phyloP scores from a whole-genome alignment of 2,113 vertebrate genomes.

The Murina feae region DNA sequence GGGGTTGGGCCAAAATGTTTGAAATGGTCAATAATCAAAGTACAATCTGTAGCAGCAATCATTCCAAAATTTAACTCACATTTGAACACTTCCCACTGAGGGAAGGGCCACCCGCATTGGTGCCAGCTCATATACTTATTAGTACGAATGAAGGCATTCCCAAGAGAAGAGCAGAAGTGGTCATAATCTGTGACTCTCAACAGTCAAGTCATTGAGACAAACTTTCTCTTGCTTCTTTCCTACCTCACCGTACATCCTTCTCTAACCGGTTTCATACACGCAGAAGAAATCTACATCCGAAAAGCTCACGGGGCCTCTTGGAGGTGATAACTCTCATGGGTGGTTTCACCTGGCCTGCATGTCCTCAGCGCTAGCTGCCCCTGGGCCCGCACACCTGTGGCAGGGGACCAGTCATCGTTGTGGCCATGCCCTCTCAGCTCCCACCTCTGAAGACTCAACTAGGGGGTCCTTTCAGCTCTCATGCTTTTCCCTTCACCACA shows the following conservation, averaged over 20 bases:
- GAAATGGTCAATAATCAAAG: neutral
- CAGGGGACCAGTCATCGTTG: rapidly evolving
- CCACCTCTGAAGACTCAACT: neutral
- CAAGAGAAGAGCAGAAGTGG: neutral
- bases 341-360: neutral
- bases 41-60: neutral
- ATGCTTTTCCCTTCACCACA: neutral
- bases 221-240: neutral
- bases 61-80: neutral
- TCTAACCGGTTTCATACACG: neutral
- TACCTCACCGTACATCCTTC: neutral
- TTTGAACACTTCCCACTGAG: no score
- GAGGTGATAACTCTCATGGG: neutral
- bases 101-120: no score
- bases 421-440: neutral
- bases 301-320: neutral
- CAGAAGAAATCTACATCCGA: neutral
- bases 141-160: neutral
- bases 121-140: no score
- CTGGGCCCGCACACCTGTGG: neutral
- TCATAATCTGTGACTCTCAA: neutral
- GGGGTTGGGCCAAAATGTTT: constrained; percentile 37
- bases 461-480: neutral
- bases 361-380: neutral
- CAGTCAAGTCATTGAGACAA: neutral